Evolutionary conservation across 2,797 vertebrate species (phyloP).

Genomic region (Enteromius argenteus): DNA sequence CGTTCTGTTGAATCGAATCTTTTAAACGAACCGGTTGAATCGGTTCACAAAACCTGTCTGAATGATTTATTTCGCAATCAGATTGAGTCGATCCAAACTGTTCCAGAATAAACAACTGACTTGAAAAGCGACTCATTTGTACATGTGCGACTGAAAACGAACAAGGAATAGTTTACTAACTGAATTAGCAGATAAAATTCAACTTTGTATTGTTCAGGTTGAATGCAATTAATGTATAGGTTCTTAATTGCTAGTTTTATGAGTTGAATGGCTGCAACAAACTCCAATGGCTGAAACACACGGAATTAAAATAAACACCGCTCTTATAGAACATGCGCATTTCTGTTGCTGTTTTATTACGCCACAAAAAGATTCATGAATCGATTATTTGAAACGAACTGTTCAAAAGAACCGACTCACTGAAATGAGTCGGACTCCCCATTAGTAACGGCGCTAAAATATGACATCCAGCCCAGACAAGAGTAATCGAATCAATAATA

Average conservation of each 20-base stretch:
- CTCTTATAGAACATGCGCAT: not conserved
- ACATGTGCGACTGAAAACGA: not conserved
- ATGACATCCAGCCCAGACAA: conserved; percentile 71
- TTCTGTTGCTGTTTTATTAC: not conserved
- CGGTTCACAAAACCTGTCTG: not conserved
- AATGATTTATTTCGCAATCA: not conserved
- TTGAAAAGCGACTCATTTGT: not conserved
- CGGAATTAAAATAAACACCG: not conserved
- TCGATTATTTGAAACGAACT: not conserved
- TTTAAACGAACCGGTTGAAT: conserved; percentile 5
- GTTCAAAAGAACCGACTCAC: conserved; percentile 17
- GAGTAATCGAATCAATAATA: conserved; percentile 63
- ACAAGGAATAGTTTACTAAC: not conserved
- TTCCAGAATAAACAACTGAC: not conserved
- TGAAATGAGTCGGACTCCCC: not conserved
- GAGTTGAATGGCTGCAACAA: not conserved
- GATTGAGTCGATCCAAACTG: not conserved
- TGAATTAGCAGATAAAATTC: not conserved
- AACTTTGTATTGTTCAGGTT: not conserved
- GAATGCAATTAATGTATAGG: not conserved
- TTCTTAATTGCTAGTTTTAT: not conserved
- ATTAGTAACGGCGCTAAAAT: conserved; percentile 31
- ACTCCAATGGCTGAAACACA: not conserved
- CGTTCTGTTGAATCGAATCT: conserved; percentile 2
- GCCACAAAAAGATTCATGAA: not conserved